Evolutionary conservation across 1,140 invertebrate species (phyloP).

Genomic region (Megalonaias nervosa): DNA sequence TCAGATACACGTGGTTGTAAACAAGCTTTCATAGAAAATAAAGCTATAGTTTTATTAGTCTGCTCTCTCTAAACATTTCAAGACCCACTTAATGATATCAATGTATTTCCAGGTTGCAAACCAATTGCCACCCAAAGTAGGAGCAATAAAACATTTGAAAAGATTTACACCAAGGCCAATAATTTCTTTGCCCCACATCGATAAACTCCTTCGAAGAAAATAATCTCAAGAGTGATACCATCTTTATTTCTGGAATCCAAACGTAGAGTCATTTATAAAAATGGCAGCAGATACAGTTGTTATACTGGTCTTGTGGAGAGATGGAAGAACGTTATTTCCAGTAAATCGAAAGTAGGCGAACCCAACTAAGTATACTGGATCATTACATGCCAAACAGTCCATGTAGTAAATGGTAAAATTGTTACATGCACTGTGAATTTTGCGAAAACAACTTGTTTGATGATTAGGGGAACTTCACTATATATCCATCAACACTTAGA

Average conservation of each 20-base stretch:
- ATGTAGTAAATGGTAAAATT: not conserved
- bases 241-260: constrained; percentile 1
- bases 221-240: not conserved
- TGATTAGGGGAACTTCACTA: not conserved
- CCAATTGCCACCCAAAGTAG: constrained; percentile 1
- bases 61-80: no score
- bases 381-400: constrained; percentile 4
- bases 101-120: not conserved
- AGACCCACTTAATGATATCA: not conserved
- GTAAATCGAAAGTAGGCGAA: not conserved
- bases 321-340: constrained; percentile 1
- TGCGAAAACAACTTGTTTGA: not conserved
- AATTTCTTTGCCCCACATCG: not conserved
- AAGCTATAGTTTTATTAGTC: no score
- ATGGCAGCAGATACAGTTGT: not conserved
- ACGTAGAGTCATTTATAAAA: not conserved
- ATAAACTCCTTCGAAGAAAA: not conserved
- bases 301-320: constrained; percentile 7
- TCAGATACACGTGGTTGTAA: no score
- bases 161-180: constrained; percentile 2
- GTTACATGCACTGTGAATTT: constrained; percentile 10
- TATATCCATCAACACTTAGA: not conserved
- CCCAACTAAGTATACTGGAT: not conserved
- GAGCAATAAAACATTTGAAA: not conserved
- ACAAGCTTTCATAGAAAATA: no score